Evolutionary conservation across 2,113 vertebrate genomes (phyloP).

Genomic region (Zingel zingel): DNA sequence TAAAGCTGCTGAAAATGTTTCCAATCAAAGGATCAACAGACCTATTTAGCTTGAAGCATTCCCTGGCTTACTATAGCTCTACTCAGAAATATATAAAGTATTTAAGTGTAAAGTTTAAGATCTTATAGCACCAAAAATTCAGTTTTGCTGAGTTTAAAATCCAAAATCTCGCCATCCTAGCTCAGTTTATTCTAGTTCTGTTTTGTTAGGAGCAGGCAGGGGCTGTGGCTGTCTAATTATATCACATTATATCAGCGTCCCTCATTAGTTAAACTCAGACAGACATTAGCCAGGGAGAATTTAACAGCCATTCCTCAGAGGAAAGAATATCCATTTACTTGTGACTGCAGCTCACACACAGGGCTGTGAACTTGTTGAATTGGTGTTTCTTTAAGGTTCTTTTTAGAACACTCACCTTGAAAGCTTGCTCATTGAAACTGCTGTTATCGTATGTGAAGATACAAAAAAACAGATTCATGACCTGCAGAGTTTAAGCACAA

Average conservation of each 20-base stretch:
- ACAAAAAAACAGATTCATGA: not conserved
- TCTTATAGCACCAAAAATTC: not conserved
- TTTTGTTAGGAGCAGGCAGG: conserved; percentile 44
- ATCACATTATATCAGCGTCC: conserved; percentile 55
- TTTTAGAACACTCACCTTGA: not conserved
- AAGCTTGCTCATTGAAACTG: conserved; percentile 7
- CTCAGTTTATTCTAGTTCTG: not conserved
- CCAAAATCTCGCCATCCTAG: not conserved
- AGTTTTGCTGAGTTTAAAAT: not conserved
- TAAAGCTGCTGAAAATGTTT: conserved; percentile 33
- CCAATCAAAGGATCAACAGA: conserved; percentile 42
- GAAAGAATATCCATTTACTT: conserved; percentile 53
- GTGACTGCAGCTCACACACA: conserved; percentile 33
- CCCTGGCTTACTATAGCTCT: not conserved
- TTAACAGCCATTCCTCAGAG: conserved; percentile 55
- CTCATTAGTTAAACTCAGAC: conserved; percentile 66
- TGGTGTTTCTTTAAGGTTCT: conserved; percentile 1
- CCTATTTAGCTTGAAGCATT: conserved; percentile 4
- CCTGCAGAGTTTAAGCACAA: not conserved
- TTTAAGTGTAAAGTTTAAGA: not conserved
- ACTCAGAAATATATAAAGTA: not conserved
- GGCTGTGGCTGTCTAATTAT: conserved; percentile 49
- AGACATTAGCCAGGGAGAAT: conserved; percentile 66
- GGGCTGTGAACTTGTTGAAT: conserved; percentile 1
- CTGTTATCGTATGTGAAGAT: not conserved